Evolutionary conservation across 2,888 invertebrate genomes (phyloP).

Genomic region (Chironomus tentans): DNA sequence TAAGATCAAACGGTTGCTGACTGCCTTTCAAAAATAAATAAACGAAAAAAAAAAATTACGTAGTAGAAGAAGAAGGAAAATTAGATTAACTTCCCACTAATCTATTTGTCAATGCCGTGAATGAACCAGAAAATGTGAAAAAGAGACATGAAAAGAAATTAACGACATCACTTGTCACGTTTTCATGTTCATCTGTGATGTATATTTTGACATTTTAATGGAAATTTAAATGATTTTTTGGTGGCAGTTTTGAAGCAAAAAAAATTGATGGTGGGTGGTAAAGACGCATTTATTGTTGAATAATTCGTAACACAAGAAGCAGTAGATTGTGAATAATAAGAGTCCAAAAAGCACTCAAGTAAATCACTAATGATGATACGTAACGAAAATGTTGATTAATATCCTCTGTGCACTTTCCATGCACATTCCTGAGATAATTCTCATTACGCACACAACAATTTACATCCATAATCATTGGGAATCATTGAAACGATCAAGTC

Average conservation of each 20-base stretch:
- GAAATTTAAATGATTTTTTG: background rate
- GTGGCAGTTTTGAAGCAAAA: no score
- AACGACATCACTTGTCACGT: slow-evolving; percentile 2
- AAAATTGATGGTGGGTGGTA: no score
- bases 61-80: background rate
- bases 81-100: slow-evolving; percentile 3
- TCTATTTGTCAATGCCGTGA: background rate
- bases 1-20: background rate
- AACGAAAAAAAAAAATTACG: no score
- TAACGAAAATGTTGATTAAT: no score
- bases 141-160: background rate
- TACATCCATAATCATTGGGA: background rate
- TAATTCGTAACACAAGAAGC: no score
- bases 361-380: no score
- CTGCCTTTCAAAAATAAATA: no score
- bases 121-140: background rate
- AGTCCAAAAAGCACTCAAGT: no score
- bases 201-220: slow-evolving; percentile 3
- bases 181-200: background rate
- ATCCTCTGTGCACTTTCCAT: no score
- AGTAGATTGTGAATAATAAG: no score
- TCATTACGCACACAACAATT: background rate
- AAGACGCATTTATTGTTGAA: no score
- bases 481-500: background rate
- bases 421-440: no score